Evolutionary conservation across 1,140 invertebrate genomes (phyloP).

Genomic region (Uloborus diversus): DNA sequence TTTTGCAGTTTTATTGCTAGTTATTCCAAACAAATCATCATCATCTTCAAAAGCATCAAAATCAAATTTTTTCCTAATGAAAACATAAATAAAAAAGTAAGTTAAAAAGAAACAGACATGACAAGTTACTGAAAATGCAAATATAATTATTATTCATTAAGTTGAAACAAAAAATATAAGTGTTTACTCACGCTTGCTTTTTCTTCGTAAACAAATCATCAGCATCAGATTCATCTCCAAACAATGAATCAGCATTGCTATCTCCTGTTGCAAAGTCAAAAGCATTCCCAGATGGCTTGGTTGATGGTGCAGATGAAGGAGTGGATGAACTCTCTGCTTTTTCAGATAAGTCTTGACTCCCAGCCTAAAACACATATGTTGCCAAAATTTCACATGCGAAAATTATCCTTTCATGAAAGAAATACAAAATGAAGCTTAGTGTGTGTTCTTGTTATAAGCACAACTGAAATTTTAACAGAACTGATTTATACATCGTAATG

Average conservation of each 20-base stretch:
- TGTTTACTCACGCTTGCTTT: too few relatives aligned
- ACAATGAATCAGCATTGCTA: slow-evolving; percentile 11
- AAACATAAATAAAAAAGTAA: not conserved
- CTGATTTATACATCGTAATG: too few relatives aligned
- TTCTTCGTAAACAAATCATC: slow-evolving; percentile 43
- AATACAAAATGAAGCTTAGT: too few relatives aligned
- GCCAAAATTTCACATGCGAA: too few relatives aligned
- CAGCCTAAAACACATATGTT: too few relatives aligned
- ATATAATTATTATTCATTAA: too few relatives aligned
- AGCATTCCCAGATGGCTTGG: slow-evolving; percentile 26
- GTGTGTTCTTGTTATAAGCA: too few relatives aligned
- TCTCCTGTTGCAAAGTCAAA: slow-evolving; percentile 28
- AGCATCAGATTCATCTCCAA: slow-evolving; percentile 44
- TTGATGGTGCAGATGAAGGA: slow-evolving; percentile 34
- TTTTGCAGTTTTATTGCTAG: not conserved
- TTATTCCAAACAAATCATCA: slow-evolving; percentile 45
- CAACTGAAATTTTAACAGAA: too few relatives aligned
- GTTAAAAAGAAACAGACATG: not conserved
- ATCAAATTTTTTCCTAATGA: slow-evolving; percentile 32
- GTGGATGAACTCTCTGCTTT: slow-evolving; percentile 42
- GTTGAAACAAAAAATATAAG: too few relatives aligned
- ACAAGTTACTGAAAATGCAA: not conserved
- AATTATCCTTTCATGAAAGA: too few relatives aligned
- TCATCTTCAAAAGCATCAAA: slow-evolving; percentile 18
- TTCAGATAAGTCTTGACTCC: slow-evolving; percentile 11